These are phyloP conservation scores for Heptranchias perlo DNA, from an alignment of 2,113 vertebrate species.

Conservation along the genomic window DNA sequence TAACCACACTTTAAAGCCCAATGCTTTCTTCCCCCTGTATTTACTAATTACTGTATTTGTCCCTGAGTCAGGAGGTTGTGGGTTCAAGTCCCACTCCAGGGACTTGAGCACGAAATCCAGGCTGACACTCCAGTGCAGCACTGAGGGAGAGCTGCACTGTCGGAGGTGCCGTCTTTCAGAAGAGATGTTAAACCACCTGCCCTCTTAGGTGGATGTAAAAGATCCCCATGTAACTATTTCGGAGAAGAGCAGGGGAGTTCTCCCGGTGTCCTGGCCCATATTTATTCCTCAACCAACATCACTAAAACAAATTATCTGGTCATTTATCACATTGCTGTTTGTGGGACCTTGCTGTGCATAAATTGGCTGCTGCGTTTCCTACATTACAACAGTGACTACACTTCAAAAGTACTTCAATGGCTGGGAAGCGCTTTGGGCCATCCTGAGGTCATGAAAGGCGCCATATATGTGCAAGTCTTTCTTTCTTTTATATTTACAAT, in stretches of 20 bases:
- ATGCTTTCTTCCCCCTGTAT: neutral
- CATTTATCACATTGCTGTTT: too few species aligned
- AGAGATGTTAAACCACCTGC: neutral
- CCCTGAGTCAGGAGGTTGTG: neutral
- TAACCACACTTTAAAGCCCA: neutral
- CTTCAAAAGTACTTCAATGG: neutral
- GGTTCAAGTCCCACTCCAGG: neutral
- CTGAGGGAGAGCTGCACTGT: neutral
- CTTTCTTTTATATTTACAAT: neutral
- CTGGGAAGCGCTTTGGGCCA: neutral
- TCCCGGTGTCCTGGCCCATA: neutral
- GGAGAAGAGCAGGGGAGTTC: neutral
- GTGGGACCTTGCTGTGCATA: neutral
- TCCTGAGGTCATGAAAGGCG: neutral
- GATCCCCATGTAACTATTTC: neutral
- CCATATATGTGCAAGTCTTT: too few species aligned
- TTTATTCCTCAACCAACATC: neutral
- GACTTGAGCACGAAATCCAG: neutral
- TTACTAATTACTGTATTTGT: neutral
- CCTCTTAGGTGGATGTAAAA: neutral
- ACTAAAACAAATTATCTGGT: neutral
- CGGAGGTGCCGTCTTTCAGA: neutral
- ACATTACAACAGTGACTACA: neutral
- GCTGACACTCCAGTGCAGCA: neutral
- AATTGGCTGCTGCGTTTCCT: neutral